Evolutionary conservation across 2,888 invertebrate species (phyloP).

Genomic region (Brachylomia viminalis): DNA sequence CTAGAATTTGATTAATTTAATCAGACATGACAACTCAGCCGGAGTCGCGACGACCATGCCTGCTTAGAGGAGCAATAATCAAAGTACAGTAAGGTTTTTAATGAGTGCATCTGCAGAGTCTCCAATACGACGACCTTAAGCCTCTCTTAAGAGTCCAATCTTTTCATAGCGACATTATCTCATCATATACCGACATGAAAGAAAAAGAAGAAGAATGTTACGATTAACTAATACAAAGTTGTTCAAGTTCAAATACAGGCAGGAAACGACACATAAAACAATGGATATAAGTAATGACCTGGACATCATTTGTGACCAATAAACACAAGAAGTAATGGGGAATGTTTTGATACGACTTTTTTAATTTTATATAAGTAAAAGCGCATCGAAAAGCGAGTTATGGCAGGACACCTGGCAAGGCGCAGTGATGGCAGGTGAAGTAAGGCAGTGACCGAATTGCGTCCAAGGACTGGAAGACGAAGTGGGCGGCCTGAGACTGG

Average conservation of each 20-base stretch:
- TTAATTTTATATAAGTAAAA: constrained; percentile 15
- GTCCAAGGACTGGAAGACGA: no score
- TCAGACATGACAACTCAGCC: background rate
- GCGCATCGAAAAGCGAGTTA: no score
- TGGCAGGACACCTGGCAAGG: no score
- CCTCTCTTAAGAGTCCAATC: background rate
- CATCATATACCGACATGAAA: background rate
- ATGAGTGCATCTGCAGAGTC: background rate
- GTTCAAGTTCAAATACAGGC: background rate
- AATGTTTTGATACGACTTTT: background rate
- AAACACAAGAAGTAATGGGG: constrained; percentile 40
- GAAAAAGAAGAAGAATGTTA: background rate
- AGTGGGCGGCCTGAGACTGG: no score
- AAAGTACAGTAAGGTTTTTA: background rate
- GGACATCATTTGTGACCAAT: constrained; percentile 20
- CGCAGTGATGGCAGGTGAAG: no score
- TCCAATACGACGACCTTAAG: background rate
- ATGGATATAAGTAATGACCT: constrained; percentile 6
- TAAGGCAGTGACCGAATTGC: no score
- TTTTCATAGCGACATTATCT: background rate
- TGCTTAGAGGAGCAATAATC: no score
- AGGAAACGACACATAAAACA: background rate
- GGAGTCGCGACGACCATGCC: background rate
- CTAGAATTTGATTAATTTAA: background rate
- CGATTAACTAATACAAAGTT: constrained; percentile 17